Evolutionary conservation across 2,888 invertebrate species (phyloP).

Genomic region (Mesorhabditis sp.): DNA sequence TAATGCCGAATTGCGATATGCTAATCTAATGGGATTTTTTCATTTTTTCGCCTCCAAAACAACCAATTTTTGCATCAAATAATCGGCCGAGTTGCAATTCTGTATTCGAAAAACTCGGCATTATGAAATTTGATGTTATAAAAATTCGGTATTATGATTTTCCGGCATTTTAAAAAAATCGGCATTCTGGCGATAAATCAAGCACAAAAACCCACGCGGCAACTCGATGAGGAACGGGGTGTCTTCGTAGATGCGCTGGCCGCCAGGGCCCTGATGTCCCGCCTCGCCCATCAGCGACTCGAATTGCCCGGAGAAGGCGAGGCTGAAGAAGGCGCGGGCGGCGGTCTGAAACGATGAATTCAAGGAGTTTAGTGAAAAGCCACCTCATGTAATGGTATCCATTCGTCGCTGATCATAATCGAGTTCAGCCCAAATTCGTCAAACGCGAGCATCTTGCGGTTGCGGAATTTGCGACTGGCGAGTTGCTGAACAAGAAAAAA

Average conservation of each 20-base stretch:
- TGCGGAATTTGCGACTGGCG: background rate
- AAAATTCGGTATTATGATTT: too few species aligned
- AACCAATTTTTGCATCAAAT: too few species aligned
- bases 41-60: too few species aligned
- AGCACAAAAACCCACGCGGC: background rate
- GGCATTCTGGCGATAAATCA: too few species aligned
- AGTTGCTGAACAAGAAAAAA: background rate
- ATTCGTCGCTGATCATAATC: background rate
- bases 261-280: background rate
- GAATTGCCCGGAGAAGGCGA: background rate
- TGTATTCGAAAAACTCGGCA: too few species aligned
- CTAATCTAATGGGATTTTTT: too few species aligned
- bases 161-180: too few species aligned
- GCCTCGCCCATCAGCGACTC: background rate
- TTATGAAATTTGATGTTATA: too few species aligned
- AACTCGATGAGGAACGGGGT: conserved; percentile 1
- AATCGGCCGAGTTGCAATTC: too few species aligned
- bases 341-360: background rate
- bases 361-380: background rate
- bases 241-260: conserved; percentile 4
- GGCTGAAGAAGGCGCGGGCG: background rate
- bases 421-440: background rate
- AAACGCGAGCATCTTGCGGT: background rate
- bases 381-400: background rate
- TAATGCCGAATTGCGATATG: too few species aligned